Evolutionary conservation across 1,140 invertebrate species (phyloP).

Genomic region (Ptiloglossa arizonensis): DNA sequence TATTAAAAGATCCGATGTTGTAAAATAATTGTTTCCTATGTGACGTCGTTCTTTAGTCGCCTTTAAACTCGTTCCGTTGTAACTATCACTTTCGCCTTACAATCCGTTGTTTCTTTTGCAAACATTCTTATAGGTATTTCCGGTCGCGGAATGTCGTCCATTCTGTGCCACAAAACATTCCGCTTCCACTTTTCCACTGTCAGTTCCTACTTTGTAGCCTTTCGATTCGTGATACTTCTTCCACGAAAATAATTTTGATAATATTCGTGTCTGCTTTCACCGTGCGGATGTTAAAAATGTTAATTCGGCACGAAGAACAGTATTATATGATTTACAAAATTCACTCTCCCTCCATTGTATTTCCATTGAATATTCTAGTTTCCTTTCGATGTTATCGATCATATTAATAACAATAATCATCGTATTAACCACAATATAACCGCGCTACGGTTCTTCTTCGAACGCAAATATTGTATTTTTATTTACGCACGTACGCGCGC

Average conservation of each 20-base stretch:
- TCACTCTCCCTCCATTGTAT: too few relatives aligned
- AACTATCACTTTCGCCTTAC: neutral
- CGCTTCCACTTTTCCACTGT: conserved; percentile 28
- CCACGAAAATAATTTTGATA: neutral
- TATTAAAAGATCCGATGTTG: too few relatives aligned
- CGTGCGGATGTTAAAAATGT: neutral
- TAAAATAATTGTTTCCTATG: neutral
- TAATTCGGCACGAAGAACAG: too few relatives aligned
- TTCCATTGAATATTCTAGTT: too few relatives aligned
- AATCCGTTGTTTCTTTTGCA: conserved; percentile 1
- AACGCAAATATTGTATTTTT: too few relatives aligned
- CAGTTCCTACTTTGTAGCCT: conserved; percentile 12
- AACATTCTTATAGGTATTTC: conserved; percentile 11
- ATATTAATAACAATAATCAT: too few relatives aligned
- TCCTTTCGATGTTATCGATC: too few relatives aligned
- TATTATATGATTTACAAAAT: too few relatives aligned
- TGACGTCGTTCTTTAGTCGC: neutral
- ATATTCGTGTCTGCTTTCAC: conserved; percentile 6
- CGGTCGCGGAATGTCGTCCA: conserved; percentile 22
- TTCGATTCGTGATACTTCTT: neutral
- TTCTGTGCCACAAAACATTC: conserved; percentile 5
- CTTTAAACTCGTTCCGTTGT: neutral
- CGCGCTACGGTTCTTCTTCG: too few relatives aligned
- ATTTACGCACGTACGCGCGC: too few relatives aligned
- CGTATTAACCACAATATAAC: too few relatives aligned